phyloP scores from a whole-genome alignment of 2,797 vertebrate genomes.

The Tauraco hartlaubi region DNA sequence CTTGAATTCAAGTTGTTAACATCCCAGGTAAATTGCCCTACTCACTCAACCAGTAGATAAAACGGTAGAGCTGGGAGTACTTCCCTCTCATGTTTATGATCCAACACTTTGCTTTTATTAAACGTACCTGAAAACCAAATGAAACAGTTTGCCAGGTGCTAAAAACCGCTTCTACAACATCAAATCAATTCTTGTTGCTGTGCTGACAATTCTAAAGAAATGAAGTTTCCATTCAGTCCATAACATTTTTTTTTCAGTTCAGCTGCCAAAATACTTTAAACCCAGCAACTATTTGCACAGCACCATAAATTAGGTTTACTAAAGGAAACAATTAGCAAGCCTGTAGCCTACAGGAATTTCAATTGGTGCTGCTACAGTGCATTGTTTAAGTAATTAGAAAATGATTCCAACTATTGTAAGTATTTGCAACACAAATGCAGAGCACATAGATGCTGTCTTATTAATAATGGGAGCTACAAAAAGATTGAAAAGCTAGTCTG shows the following conservation, averaged over 20 bases:
- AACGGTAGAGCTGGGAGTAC: neutral
- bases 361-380: conserved; percentile 6
- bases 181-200: conserved; percentile 14
- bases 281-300: conserved; percentile 39
- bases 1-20: conserved; percentile 28
- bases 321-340: conserved; percentile 63
- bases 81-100: conserved; percentile 46
- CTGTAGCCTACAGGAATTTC: conserved; percentile 57
- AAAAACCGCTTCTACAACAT: conserved; percentile 40
- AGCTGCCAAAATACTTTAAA: conserved; percentile 65
- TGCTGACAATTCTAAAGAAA: conserved; percentile 50
- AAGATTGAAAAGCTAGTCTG: conserved; percentile 28
- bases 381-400: conserved; percentile 63
- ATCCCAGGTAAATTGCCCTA: conserved; percentile 10
- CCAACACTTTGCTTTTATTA: conserved; percentile 36
- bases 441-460: neutral
- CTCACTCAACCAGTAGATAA: neutral
- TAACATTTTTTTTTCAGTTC: conserved; percentile 15
- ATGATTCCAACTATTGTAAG: conserved; percentile 49
- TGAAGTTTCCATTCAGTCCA: conserved; percentile 60
- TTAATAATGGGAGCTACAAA: conserved; percentile 41
- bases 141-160: conserved; percentile 52
- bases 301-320: conserved; percentile 57
- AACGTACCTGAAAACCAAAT: conserved; percentile 48
- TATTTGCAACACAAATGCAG: conserved; percentile 1